phyloP scores from a whole-genome alignment of 2,113 vertebrate species.

The Connochaetes taurinus region DNA sequence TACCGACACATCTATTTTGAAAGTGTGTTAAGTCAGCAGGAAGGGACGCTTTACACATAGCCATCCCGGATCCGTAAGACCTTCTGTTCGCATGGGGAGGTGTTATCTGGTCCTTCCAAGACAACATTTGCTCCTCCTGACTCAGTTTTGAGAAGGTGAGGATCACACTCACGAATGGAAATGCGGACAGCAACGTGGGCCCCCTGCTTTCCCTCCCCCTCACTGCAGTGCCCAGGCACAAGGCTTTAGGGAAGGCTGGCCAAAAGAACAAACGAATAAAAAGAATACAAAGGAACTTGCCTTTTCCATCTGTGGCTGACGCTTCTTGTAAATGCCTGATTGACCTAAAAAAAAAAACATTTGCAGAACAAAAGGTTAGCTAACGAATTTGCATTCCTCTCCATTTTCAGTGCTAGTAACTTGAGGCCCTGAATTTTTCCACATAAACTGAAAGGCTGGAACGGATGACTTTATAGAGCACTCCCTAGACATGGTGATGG shows the following conservation, averaged over 20 bases:
- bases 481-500: accelerated
- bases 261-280: neutral
- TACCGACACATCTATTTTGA: neutral
- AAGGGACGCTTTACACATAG: neutral
- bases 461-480: neutral
- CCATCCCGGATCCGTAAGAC: neutral
- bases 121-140: neutral
- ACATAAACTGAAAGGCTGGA: neutral
- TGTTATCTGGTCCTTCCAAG: neutral
- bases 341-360: slow-evolving; percentile 80
- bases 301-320: slow-evolving; percentile 91
- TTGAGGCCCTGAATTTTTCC: neutral
- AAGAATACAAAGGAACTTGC: slow-evolving; percentile 69
- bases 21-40: neutral
- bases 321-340: slow-evolving; percentile 91
- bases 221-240: neutral
- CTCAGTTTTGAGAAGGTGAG: slow-evolving; percentile 4
- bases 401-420: neutral
- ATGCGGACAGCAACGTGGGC: neutral
- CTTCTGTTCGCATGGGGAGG: neutral
- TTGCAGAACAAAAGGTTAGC: slow-evolving; percentile 20
- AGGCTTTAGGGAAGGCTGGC: neutral
- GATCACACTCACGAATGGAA: neutral
- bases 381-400: neutral
- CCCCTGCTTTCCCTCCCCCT: neutral